Conservation (phyloP, 2,888 invertebrate species). For the Baronia brevicornis region DNA sequence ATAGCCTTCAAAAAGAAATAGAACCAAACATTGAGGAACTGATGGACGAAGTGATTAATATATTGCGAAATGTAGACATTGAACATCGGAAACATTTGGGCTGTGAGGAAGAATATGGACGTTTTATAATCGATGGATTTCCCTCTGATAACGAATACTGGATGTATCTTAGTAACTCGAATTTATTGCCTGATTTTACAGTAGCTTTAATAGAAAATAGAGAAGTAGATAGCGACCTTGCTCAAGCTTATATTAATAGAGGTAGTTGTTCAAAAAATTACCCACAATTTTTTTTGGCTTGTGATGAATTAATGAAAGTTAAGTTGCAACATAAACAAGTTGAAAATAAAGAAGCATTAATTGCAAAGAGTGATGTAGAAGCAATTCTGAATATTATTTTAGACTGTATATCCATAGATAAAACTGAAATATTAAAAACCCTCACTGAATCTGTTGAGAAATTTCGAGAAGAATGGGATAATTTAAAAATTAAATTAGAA, state of each 20-base stretch:
- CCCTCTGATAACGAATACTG: constrained; percentile 66
- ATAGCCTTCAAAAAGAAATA: constrained; percentile 57
- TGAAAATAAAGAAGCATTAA: constrained; percentile 18
- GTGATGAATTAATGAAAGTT: constrained; percentile 46
- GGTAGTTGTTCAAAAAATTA: constrained; percentile 37
- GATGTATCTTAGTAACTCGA: constrained; percentile 49
- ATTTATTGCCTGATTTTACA: constrained; percentile 71
- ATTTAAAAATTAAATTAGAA: constrained; percentile 56
- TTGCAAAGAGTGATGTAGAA: constrained; percentile 34
- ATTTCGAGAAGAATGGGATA: constrained; percentile 53
- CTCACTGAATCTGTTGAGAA: constrained; percentile 42
- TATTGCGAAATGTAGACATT: constrained; percentile 49
- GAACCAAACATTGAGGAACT: constrained; percentile 58
- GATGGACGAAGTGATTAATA: constrained; percentile 46
- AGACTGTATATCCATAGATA: constrained; percentile 18
- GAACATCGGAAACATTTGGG: constrained; percentile 34
- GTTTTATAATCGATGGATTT: constrained; percentile 78
- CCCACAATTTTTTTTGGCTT: constrained; percentile 37
- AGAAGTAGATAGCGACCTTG: constrained; percentile 47
- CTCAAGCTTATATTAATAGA: constrained; percentile 48
- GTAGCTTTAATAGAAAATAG: constrained; percentile 70
- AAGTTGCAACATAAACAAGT: constrained; percentile 31
- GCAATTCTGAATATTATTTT: constrained; percentile 26
- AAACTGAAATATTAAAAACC: constrained; percentile 21
- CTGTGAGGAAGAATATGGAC: constrained; percentile 47